A percentile compares a stretch with the other conserved stretches of the same genome.
phyloP scores from a whole-genome alignment of 2,888 invertebrate species.

The Rotaria macrura region DNA sequence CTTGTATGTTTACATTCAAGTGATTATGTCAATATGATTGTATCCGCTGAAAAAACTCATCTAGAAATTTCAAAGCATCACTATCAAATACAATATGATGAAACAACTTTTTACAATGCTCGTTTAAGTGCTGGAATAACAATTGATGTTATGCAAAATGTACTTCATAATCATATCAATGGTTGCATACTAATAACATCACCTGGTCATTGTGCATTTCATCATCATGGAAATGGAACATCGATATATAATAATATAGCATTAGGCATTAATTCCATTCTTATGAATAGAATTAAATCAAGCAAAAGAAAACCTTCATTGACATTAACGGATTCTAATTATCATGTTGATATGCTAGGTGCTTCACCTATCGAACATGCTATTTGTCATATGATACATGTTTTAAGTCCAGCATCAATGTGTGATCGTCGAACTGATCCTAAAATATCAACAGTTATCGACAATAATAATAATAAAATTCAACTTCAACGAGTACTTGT shows the following conservation, averaged over 20 bases:
- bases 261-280: background rate
- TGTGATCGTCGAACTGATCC: background rate
- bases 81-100: background rate
- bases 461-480: background rate
- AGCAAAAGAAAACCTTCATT: background rate
- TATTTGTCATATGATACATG: background rate
- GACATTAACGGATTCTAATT: background rate
- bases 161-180: background rate
- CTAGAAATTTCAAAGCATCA: background rate
- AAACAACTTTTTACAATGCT: background rate
- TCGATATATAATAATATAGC: background rate
- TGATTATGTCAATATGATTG: conserved; percentile 6
- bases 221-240: background rate
- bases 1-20: background rate
- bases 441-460: background rate
- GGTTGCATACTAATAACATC: background rate
- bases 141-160: background rate
- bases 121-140: background rate
- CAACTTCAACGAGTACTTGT: background rate
- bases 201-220: background rate
- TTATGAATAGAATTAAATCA: background rate
- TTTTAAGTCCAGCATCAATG: background rate
- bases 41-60: background rate
- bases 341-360: background rate
- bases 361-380: background rate